Percentiles rank a stretch among this genome's conserved stretches.
phyloP scores from a whole-genome alignment of 2,797 vertebrate species.

The Catostomus latipinnis region DNA sequence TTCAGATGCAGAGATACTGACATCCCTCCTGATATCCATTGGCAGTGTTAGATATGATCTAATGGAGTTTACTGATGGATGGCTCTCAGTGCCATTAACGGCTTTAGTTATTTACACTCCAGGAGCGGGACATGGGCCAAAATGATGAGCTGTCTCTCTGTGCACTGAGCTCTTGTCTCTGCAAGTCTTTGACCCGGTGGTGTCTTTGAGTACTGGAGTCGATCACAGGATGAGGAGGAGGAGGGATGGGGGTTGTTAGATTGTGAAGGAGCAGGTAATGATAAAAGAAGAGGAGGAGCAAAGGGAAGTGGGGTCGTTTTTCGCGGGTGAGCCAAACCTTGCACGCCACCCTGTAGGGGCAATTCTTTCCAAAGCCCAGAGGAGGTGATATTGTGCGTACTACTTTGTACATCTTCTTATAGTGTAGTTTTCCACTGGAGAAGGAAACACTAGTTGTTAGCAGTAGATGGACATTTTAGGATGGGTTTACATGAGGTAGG shows the following conservation, averaged over 20 bases:
- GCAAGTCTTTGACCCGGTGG: constrained; percentile 72
- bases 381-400: constrained; percentile 99
- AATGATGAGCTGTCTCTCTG: constrained; percentile 68
- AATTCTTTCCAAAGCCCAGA: constrained; percentile 99
- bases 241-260: constrained; percentile 46
- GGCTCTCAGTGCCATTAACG: constrained; percentile 20
- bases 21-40: constrained; percentile 28
- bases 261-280: constrained; percentile 49
- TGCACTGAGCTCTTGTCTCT: constrained; percentile 65
- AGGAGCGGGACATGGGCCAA: constrained; percentile 19
- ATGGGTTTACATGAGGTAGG: neutral
- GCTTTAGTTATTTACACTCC: neutral
- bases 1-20: constrained; percentile 71
- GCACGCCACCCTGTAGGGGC: constrained; percentile 99
- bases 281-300: constrained; percentile 19
- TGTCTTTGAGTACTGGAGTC: constrained; percentile 48
- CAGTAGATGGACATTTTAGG: neutral
- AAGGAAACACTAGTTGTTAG: constrained; percentile 57
- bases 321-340: constrained; percentile 90
- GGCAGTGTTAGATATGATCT: neutral
- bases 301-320: constrained; percentile 21
- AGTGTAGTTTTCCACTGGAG: constrained; percentile 98
- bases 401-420: constrained; percentile 99
- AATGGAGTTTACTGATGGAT: constrained; percentile 25
- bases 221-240: constrained; percentile 62